These are phyloP conservation scores for Chelon auratus DNA, from an alignment of 2,797 vertebrate genomes.

Conservation along the genomic window DNA sequence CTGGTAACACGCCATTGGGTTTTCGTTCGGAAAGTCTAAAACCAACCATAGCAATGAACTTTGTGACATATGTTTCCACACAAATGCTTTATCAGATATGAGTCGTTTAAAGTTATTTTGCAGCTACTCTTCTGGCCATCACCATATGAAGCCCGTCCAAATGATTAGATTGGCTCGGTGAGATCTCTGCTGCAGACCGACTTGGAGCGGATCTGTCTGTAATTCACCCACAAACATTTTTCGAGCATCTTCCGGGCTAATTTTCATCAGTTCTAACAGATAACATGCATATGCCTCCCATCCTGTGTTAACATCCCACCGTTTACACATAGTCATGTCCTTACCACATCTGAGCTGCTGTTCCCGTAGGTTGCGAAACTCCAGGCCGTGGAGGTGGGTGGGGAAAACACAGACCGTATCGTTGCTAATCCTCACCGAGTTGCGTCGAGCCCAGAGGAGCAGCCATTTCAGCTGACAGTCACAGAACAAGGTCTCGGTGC, in stretches of 20 bases:
- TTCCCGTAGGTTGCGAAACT: slow-evolving; percentile 86
- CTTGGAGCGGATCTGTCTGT: too few species aligned
- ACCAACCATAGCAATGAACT: too few species aligned
- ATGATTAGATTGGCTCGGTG: too few species aligned
- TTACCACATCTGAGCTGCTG: slow-evolving; percentile 90
- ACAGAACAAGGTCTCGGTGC: slow-evolving; percentile 90
- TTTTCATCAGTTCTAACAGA: neutral
- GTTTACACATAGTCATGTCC: slow-evolving; percentile 28
- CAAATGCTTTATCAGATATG: too few species aligned
- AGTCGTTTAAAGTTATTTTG: too few species aligned
- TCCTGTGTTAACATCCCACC: neutral
- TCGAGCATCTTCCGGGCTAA: neutral
- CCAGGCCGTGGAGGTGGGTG: slow-evolving; percentile 84
- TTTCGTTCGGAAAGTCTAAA: too few species aligned
- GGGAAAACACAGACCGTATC: slow-evolving; percentile 89
- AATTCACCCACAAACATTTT: too few species aligned
- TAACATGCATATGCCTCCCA: neutral
- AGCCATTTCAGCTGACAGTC: slow-evolving; percentile 94
- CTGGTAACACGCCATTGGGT: too few species aligned
- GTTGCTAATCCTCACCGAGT: slow-evolving; percentile 87
- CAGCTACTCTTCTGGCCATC: too few species aligned
- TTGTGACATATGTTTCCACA: too few species aligned
- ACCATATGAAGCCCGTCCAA: too few species aligned
- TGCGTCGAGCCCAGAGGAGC: slow-evolving; percentile 86
- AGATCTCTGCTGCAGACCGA: too few species aligned